These are phyloP conservation scores for Nomada fabriciana DNA, from an alignment of 2,888 invertebrate genomes.

Conservation along the genomic window DNA sequence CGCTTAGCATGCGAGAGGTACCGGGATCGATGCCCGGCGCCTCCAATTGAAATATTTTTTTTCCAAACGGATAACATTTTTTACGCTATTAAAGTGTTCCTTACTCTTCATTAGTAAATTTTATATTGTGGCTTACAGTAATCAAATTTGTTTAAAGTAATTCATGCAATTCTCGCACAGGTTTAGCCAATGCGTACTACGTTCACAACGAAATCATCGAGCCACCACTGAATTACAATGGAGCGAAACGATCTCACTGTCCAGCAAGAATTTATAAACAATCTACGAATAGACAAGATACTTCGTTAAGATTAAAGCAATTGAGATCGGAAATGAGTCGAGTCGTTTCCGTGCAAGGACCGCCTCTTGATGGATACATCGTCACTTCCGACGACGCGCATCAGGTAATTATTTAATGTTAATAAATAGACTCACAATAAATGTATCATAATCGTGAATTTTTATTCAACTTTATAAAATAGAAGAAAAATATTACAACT, in stretches of 20 bases:
- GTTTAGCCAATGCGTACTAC: slow-evolving; percentile 42
- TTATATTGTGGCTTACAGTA: not conserved
- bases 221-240: slow-evolving; percentile 72
- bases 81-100: not conserved
- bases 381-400: slow-evolving; percentile 93
- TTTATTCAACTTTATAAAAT: too few species aligned
- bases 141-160: not conserved
- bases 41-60: slow-evolving; percentile 67
- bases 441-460: too few species aligned
- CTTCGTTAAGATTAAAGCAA: slow-evolving; percentile 80
- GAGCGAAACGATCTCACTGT: slow-evolving; percentile 75
- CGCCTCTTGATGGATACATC: slow-evolving; percentile 89
- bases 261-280: slow-evolving; percentile 75
- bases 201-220: slow-evolving; percentile 51
- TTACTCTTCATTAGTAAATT: too few species aligned
- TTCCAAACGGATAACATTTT: not conserved
- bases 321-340: slow-evolving; percentile 85
- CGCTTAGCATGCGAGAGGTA: slow-evolving; percentile 84
- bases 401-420: slow-evolving; percentile 85
- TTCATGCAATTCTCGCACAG: slow-evolving; percentile 23
- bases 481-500: too few species aligned
- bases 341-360: slow-evolving; percentile 84
- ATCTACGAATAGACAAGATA: slow-evolving; percentile 84
- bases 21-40: slow-evolving; percentile 83
- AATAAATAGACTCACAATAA: not conserved